Percentiles rank a stretch among this genome's conserved stretches.
These are phyloP conservation scores for Nyctibius bracteatus DNA, from an alignment of 2,113 vertebrate genomes.

Conservation along the genomic window DNA sequence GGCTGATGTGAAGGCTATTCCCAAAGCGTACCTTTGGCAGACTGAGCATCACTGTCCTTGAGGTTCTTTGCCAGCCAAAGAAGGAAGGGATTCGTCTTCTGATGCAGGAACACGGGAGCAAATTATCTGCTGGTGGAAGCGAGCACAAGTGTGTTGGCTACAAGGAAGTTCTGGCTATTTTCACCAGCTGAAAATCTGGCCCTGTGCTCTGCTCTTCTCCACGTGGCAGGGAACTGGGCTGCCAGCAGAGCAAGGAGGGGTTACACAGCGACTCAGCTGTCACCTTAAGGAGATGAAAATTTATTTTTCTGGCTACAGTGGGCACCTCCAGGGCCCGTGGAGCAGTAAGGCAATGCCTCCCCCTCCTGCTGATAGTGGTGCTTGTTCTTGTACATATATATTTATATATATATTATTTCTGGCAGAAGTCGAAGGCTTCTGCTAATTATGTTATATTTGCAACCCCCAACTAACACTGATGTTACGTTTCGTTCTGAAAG, in stretches of 20 bases:
- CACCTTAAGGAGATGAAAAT: neutral
- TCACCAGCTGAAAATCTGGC: neutral
- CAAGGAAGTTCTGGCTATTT: neutral
- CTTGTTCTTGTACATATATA: neutral
- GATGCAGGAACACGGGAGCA: neutral
- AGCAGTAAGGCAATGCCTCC: neutral
- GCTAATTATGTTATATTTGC: neutral
- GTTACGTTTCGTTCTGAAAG: neutral
- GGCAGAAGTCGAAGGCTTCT: neutral
- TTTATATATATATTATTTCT: neutral
- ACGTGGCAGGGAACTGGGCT: neutral
- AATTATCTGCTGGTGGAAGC: neutral
- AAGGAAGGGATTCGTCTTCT: neutral
- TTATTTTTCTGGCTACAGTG: neutral
- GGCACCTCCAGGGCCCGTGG: neutral
- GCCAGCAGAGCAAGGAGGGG: neutral
- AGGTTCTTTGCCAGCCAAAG: neutral
- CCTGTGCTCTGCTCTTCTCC: neutral
- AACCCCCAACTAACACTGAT: neutral
- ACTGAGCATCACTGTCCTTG: neutral
- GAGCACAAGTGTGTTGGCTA: neutral
- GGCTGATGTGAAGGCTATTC: neutral
- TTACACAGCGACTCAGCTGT: fast-evolving
- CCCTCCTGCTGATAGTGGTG: fast-evolving
- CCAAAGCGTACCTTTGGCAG: neutral